These are phyloP conservation scores for Wasmannia auropunctata DNA, from an alignment of 1,140 invertebrate genomes.

Conservation along the genomic window DNA sequence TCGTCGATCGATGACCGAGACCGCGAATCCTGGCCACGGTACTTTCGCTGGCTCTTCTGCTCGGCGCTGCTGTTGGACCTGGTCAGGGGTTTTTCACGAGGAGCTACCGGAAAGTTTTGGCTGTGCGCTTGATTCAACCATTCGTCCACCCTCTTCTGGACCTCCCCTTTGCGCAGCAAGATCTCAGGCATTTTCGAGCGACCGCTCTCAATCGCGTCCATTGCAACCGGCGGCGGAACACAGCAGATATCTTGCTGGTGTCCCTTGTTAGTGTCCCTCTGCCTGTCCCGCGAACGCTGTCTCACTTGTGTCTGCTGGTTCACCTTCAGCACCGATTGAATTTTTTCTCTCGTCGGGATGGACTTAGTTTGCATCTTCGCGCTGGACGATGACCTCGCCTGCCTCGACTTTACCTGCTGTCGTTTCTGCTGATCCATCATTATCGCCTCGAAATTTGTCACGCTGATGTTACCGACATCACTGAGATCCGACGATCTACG, in stretches of 20 bases:
- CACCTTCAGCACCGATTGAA: conserved; percentile 71
- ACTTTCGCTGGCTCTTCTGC: conserved; percentile 69
- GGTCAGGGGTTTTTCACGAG: conserved; percentile 67
- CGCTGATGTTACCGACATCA: conserved; percentile 72
- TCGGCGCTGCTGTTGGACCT: conserved; percentile 79
- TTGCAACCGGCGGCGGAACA: neutral
- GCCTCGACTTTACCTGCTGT: conserved; percentile 55
- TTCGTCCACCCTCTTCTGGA: conserved; percentile 79
- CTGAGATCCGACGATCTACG: conserved; percentile 75
- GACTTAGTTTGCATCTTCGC: conserved; percentile 52
- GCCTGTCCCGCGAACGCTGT: conserved; percentile 76
- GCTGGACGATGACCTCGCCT: neutral
- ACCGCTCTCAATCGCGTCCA: conserved; percentile 28
- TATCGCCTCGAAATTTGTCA: conserved; percentile 74
- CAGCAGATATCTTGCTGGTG: conserved; percentile 13
- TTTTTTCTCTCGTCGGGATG: conserved; percentile 51
- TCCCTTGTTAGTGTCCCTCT: conserved; percentile 57
- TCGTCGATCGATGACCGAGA: conserved; percentile 72
- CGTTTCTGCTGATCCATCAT: conserved; percentile 71
- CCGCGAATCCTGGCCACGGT: conserved; percentile 67
- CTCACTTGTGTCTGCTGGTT: conserved; percentile 77
- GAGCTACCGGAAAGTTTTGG: conserved; percentile 65
- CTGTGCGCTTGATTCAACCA: conserved; percentile 78
- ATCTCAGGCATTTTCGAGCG: conserved; percentile 63
- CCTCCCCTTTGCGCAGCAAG: conserved; percentile 76